Percentiles rank a stretch among this genome's conserved stretches.
phyloP scores from a whole-genome alignment of 2,113 vertebrate genomes.

The Oxygymnocypris stewartii region DNA sequence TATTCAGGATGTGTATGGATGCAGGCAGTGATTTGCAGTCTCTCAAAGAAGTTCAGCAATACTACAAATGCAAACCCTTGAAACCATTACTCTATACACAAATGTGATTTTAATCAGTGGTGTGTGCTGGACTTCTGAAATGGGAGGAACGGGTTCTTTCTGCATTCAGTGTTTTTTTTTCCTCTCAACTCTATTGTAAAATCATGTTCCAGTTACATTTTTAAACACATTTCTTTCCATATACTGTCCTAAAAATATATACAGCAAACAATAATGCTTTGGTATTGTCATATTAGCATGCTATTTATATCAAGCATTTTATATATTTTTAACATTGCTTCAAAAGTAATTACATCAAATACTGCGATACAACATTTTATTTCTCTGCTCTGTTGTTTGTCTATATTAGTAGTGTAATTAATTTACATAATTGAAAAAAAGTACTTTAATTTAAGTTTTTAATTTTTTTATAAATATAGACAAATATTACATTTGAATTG shows the following conservation, averaged over 20 bases:
- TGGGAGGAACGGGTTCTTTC: not conserved
- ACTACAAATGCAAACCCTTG: conserved; percentile 80
- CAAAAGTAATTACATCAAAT: not conserved
- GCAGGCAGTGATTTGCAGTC: conserved; percentile 85
- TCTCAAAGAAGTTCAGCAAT: conserved; percentile 78
- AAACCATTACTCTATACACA: conserved; percentile 41
- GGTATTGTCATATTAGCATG: not conserved
- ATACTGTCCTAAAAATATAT: not conserved
- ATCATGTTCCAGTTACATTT: not conserved
- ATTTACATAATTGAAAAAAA: not conserved
- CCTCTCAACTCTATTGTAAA: not conserved
- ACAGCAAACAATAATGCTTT: not conserved
- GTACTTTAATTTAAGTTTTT: not conserved
- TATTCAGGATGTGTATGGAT: conserved; percentile 80
- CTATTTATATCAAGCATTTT: too few relatives aligned
- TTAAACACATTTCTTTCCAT: not conserved
- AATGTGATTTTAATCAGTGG: not conserved
- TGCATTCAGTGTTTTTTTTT: not conserved
- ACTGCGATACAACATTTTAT: not conserved
- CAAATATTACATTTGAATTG: too few relatives aligned
- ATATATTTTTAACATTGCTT: not conserved
- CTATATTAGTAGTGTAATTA: not conserved
- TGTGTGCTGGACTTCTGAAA: conserved; percentile 3
- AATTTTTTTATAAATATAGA: not conserved
- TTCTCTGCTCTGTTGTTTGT: not conserved